Evolutionary conservation across 1,140 invertebrate species (phyloP).

Genomic region (Lordiphosa collinella): DNA sequence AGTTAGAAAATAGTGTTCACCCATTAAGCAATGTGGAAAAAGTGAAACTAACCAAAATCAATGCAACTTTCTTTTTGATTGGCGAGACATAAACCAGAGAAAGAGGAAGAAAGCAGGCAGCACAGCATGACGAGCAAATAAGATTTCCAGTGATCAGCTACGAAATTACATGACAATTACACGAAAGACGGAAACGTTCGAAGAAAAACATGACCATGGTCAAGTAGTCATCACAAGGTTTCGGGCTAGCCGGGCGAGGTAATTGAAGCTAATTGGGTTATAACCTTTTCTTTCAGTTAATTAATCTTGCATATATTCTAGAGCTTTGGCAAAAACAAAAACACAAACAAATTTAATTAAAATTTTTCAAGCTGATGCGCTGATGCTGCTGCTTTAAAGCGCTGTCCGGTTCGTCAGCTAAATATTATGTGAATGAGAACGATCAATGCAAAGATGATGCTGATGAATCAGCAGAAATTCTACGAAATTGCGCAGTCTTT

Average conservation of each 20-base stretch:
- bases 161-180: slow-evolving; percentile 30
- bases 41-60: slow-evolving; percentile 30
- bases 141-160: slow-evolving; percentile 12
- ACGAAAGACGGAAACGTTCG: slow-evolving; percentile 21
- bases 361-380: slow-evolving; percentile 8
- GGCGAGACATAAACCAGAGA: neutral
- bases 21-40: slow-evolving; percentile 13
- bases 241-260: slow-evolving; percentile 1
- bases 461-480: slow-evolving; percentile 38
- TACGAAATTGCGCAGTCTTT: slow-evolving; percentile 26
- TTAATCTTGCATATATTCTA: slow-evolving; percentile 36
- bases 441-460: neutral
- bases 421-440: neutral
- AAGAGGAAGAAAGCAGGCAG: slow-evolving; percentile 28
- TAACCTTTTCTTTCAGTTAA: slow-evolving; percentile 50
- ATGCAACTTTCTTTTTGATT: slow-evolving; percentile 43
- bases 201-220: slow-evolving; percentile 11
- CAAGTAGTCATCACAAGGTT: slow-evolving; percentile 1
- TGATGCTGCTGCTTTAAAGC: slow-evolving; percentile 20
- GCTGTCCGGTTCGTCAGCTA: slow-evolving; percentile 42
- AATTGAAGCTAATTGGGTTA: slow-evolving; percentile 75
- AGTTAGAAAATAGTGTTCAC: slow-evolving; percentile 16
- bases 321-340: slow-evolving; percentile 17
- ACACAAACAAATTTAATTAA: slow-evolving; percentile 15
- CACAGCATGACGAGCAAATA: slow-evolving; percentile 30